These are phyloP conservation scores for Gasteruption jaculator DNA, from an alignment of 2,888 invertebrate genomes.

Conservation along the genomic window DNA sequence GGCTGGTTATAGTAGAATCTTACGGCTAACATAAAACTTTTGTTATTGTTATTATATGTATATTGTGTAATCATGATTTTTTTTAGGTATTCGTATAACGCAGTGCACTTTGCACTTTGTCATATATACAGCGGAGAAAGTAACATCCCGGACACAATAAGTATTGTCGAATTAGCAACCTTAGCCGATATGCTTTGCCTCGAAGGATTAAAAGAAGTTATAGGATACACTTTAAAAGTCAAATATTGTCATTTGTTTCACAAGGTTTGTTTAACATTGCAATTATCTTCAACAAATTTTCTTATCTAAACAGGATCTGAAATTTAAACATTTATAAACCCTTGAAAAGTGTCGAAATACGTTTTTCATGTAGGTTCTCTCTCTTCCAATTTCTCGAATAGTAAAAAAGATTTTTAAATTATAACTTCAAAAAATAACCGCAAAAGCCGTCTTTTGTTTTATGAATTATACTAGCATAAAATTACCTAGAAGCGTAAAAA, in stretches of 20 bases:
- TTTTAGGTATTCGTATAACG: constrained; percentile 72
- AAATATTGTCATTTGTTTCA: constrained; percentile 95
- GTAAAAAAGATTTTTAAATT: no score
- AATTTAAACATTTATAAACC: not conserved
- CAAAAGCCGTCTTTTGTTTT: no score
- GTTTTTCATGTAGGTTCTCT: not conserved
- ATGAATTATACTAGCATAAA: no score
- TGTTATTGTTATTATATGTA: not conserved
- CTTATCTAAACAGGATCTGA: constrained; percentile 7
- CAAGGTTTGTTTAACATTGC: constrained; percentile 61
- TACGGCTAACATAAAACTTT: constrained; percentile 1
- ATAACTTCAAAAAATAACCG: no score
- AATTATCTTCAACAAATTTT: constrained; percentile 6
- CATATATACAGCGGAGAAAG: constrained; percentile 93
- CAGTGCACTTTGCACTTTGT: constrained; percentile 86
- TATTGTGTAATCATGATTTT: constrained; percentile 9
- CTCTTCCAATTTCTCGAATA: no score
- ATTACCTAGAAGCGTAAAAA: no score
- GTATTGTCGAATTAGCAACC: constrained; percentile 81
- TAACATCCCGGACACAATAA: constrained; percentile 81
- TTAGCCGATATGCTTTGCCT: constrained; percentile 85
- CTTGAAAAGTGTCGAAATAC: constrained; percentile 1
- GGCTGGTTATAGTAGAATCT: not conserved
- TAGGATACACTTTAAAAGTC: constrained; percentile 79
- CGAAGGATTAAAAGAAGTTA: constrained; percentile 89